phyloP scores from a whole-genome alignment of 2,113 vertebrate species.

The Cepphus grylle region DNA sequence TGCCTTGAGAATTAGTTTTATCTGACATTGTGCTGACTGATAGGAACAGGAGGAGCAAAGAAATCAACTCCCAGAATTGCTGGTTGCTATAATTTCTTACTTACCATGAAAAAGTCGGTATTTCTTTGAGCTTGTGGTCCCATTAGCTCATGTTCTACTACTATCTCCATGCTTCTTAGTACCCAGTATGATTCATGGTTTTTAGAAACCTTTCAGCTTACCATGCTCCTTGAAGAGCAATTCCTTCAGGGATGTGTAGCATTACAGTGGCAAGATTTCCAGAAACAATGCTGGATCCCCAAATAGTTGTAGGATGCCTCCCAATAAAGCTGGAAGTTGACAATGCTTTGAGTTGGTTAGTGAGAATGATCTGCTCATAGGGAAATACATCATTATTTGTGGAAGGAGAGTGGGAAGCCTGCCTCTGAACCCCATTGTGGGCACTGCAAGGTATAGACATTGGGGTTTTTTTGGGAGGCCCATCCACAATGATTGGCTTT shows the following conservation, averaged over 20 bases:
- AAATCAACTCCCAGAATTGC: background rate
- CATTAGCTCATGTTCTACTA: background rate
- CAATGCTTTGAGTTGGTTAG: background rate
- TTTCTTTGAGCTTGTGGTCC: background rate
- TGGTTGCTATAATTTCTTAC: background rate
- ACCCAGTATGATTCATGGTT: background rate
- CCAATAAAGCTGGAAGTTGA: background rate
- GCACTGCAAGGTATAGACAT: background rate
- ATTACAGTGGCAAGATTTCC: background rate
- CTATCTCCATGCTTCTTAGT: background rate
- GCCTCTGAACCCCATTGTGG: background rate
- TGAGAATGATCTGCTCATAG: background rate
- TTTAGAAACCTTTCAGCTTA: background rate
- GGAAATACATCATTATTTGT: background rate
- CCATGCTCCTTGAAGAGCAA: background rate
- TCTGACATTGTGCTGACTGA: background rate
- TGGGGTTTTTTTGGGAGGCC: fast-evolving
- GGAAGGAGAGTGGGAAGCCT: background rate
- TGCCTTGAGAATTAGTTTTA: background rate
- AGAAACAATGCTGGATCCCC: background rate
- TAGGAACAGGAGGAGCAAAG: background rate
- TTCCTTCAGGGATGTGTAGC: background rate
- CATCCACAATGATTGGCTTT: background rate
- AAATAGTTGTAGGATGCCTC: background rate
- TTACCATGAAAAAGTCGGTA: background rate